Percentiles rank a stretch among this genome's conserved stretches.
phyloP scores from a whole-genome alignment of 2,888 invertebrate genomes.

The Thymelicus sylvestris region DNA sequence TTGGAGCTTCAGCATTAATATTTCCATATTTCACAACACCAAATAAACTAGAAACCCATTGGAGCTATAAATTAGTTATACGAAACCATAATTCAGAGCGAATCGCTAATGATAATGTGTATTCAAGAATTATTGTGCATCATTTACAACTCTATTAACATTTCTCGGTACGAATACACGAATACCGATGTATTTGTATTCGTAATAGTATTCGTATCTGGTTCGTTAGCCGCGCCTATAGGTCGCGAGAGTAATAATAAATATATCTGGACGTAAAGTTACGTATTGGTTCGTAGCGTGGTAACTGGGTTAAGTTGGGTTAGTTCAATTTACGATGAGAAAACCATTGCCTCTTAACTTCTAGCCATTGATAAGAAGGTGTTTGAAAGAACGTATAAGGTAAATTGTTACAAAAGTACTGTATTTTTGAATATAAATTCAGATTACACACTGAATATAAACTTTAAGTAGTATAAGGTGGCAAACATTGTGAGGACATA shows the following conservation, averaged over 20 bases:
- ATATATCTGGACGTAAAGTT: conserved; percentile 55
- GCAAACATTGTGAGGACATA: too few species aligned
- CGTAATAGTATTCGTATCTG: conserved; percentile 31
- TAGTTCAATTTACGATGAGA: conserved; percentile 26
- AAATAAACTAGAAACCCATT: conserved; percentile 27
- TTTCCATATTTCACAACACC: conserved; percentile 32
- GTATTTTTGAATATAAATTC: too few species aligned
- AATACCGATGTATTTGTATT: conserved; percentile 29
- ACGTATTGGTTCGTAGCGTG: conserved; percentile 55
- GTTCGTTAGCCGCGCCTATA: conserved; percentile 56
- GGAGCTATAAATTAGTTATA: conserved; percentile 31
- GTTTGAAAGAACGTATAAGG: neutral
- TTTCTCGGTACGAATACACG: conserved; percentile 36
- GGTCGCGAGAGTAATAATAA: conserved; percentile 59
- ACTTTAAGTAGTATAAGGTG: too few species aligned
- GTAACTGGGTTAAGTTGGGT: conserved; percentile 50
- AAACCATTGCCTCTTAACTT: conserved; percentile 7
- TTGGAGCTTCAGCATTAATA: conserved; percentile 25
- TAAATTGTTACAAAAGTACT: neutral
- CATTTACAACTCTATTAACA: conserved; percentile 38
- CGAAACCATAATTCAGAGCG: conserved; percentile 34
- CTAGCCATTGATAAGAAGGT: conserved; percentile 10
- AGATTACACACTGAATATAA: too few species aligned
- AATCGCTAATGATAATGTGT: conserved; percentile 35
- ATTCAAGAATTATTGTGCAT: conserved; percentile 36